Percentiles rank a stretch among this genome's conserved stretches.
phyloP scores from a whole-genome alignment of 2,113 vertebrate genomes.

The Epinephelus fuscoguttatus region DNA sequence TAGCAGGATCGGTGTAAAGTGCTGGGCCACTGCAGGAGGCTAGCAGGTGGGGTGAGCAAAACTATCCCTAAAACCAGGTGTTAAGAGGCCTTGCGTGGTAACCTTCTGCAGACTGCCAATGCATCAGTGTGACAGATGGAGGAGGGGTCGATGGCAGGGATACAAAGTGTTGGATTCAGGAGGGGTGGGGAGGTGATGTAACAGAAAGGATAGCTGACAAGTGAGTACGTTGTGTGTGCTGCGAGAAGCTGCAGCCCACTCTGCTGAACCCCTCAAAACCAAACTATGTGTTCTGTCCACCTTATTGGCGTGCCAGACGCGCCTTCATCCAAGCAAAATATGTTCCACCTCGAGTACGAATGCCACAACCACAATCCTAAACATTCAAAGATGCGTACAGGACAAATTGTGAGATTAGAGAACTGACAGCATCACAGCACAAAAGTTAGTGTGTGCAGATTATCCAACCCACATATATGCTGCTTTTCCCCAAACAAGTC shows the following conservation, averaged over 20 bases:
- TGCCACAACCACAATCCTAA: slow-evolving; percentile 22
- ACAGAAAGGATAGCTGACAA: slow-evolving; percentile 67
- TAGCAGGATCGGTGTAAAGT: slow-evolving; percentile 69
- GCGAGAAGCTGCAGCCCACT: slow-evolving; percentile 36
- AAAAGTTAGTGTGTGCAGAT: neutral
- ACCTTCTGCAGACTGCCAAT: slow-evolving; percentile 76
- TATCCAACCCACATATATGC: neutral
- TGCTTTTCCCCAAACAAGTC: neutral
- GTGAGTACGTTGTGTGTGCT: slow-evolving; percentile 44
- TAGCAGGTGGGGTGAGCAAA: slow-evolving; percentile 62
- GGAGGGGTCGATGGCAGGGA: slow-evolving; percentile 56
- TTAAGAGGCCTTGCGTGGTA: slow-evolving; percentile 74
- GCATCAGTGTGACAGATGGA: slow-evolving; percentile 76
- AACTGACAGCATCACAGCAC: slow-evolving; percentile 6
- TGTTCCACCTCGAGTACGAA: slow-evolving; percentile 35
- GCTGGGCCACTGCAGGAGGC: slow-evolving; percentile 61
- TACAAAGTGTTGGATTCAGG: slow-evolving; percentile 55
- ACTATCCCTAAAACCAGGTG: slow-evolving; percentile 68
- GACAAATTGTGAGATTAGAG: slow-evolving; percentile 10
- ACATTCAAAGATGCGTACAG: slow-evolving; percentile 15
- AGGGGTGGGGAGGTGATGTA: slow-evolving; percentile 54
- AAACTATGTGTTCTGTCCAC: slow-evolving; percentile 9
- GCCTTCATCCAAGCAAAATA: slow-evolving; percentile 39
- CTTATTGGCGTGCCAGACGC: slow-evolving; percentile 34
- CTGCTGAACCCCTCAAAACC: slow-evolving; percentile 39